Conservation (phyloP, 2,888 invertebrate species). For the Meiosimyza platycephala region DNA sequence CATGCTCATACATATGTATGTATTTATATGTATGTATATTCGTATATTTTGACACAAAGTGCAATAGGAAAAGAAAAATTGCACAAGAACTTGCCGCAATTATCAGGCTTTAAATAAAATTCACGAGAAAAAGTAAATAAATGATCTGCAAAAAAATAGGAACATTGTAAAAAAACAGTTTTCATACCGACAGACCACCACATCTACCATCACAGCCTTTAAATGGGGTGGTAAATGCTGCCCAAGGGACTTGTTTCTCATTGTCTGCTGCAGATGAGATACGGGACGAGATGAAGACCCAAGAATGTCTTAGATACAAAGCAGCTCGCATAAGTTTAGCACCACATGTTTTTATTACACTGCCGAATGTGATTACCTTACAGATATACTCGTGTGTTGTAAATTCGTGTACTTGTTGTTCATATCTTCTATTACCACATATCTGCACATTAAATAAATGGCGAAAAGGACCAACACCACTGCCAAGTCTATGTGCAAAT, state of each 20-base stretch:
- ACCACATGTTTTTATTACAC: constrained; percentile 64
- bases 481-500: constrained; percentile 10
- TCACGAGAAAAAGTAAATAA: background rate
- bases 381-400: constrained; percentile 52
- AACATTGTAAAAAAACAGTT: constrained; percentile 2
- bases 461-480: constrained; percentile 12
- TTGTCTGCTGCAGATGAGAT: constrained; percentile 48
- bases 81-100: background rate
- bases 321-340: constrained; percentile 39
- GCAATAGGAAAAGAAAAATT: constrained; percentile 11
- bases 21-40: background rate
- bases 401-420: background rate
- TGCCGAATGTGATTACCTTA: constrained; percentile 61
- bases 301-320: background rate
- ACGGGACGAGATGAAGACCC: constrained; percentile 43
- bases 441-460: constrained; percentile 1
- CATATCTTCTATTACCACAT: background rate
- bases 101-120: constrained; percentile 20
- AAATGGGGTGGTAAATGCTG: constrained; percentile 67
- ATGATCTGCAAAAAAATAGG: constrained; percentile 15
- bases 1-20: background rate
- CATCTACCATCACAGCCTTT: constrained; percentile 52
- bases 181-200: background rate
- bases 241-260: constrained; percentile 65
- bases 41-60: background rate